Evolutionary conservation across 2,113 vertebrate species (phyloP).

Genomic region (Rhea americana): DNA sequence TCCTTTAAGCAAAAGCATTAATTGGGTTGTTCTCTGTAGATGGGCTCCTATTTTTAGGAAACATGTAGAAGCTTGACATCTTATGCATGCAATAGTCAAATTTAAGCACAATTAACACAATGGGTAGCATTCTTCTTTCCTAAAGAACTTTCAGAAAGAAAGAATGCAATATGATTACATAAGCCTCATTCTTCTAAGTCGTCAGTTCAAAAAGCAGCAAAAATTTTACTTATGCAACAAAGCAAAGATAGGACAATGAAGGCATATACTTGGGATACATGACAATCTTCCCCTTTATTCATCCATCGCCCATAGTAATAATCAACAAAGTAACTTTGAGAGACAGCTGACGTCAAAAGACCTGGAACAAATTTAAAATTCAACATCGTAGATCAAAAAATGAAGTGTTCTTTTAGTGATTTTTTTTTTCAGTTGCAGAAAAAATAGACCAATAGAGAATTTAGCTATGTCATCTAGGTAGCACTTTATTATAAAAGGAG

Average conservation of each 20-base stretch:
- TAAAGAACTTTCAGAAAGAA: background rate
- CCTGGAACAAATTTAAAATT: background rate
- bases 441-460: background rate
- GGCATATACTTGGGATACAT: background rate
- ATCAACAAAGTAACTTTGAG: background rate
- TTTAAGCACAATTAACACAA: background rate
- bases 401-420: rapidly evolving
- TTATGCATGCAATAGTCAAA: background rate
- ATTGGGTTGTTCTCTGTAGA: background rate
- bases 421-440: background rate
- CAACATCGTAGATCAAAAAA: background rate
- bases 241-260: background rate
- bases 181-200: background rate
- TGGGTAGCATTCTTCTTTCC: background rate
- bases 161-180: background rate
- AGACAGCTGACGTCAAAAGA: background rate
- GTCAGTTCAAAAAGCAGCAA: background rate
- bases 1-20: background rate
- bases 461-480: background rate
- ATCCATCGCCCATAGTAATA: background rate
- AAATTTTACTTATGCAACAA: background rate
- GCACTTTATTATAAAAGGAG: background rate
- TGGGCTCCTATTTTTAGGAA: background rate
- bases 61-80: background rate
- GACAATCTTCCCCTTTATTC: background rate